Conservation (phyloP, 2,888 invertebrate genomes). For the Mellilla xanthometata region DNA sequence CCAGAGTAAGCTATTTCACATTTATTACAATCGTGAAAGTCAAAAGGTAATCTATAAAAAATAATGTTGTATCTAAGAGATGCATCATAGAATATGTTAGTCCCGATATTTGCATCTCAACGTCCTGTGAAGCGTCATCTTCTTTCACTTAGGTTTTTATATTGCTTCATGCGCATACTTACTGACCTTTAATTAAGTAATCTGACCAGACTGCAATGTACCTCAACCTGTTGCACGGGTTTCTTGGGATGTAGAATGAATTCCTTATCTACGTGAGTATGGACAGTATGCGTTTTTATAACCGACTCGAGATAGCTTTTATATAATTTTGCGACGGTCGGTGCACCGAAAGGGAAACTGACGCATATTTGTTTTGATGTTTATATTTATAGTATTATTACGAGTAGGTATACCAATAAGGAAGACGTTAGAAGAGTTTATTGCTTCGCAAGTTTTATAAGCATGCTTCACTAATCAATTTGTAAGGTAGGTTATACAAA, state of each 20-base stretch:
- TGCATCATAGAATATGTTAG: neutral
- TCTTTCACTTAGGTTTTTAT: conserved; percentile 8
- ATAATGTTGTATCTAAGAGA: too few species aligned
- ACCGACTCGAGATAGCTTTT: conserved; percentile 11
- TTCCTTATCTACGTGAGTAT: conserved; percentile 15
- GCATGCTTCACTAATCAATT: conserved; percentile 2
- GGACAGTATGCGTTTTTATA: conserved; percentile 11
- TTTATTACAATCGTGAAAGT: too few species aligned
- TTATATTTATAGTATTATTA: neutral
- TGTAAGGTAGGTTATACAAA: too few species aligned
- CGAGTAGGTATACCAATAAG: neutral
- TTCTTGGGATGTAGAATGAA: conserved; percentile 19
- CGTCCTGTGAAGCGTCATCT: conserved; percentile 1
- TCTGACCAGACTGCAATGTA: conserved; percentile 18
- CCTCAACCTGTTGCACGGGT: conserved; percentile 24
- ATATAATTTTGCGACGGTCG: neutral
- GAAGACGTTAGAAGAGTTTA: neutral
- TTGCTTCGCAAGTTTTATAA: neutral
- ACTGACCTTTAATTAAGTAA: conserved; percentile 24
- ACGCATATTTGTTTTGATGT: neutral
- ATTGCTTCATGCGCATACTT: conserved; percentile 8
- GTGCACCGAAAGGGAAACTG: conserved; percentile 8
- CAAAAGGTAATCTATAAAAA: too few species aligned
- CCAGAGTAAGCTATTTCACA: too few species aligned
- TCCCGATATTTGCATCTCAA: neutral